Percentiles rank a stretch among this genome's conserved stretches.
Conservation (phyloP, 2,888 invertebrate genomes). For the Caenorhabditis drosophilae region DNA sequence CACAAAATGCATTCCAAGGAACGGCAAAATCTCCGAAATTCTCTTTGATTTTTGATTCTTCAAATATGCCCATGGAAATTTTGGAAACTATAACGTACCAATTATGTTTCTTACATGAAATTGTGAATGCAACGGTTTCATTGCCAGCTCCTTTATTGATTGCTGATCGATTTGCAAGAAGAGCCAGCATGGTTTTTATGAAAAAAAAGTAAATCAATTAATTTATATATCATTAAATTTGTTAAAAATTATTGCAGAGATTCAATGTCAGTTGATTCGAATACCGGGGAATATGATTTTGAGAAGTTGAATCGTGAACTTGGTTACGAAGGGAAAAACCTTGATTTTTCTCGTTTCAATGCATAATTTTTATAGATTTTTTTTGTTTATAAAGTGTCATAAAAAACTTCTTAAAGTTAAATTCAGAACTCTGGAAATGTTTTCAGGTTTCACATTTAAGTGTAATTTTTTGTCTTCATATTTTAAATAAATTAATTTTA, state of each 20-base stretch:
- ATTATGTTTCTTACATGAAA: slow-evolving; percentile 25
- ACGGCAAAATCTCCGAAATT: slow-evolving; percentile 33
- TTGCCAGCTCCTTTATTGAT: slow-evolving; percentile 30
- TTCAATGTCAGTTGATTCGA: background rate
- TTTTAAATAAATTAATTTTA: no score
- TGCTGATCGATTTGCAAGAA: slow-evolving; percentile 20
- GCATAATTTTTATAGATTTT: background rate
- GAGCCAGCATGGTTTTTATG: slow-evolving; percentile 21
- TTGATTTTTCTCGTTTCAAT: background rate
- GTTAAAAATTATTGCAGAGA: background rate
- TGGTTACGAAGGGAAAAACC: background rate
- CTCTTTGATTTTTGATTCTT: slow-evolving; percentile 14
- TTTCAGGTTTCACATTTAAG: no score
- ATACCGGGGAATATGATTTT: background rate
- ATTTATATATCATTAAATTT: background rate
- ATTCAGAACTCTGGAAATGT: no score
- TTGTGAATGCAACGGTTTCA: slow-evolving; percentile 20
- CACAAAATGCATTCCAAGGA: slow-evolving; percentile 33
- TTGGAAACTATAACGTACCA: slow-evolving; percentile 16
- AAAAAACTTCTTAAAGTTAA: no score
- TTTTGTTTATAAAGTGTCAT: no score
- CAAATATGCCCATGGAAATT: background rate
- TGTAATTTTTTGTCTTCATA: no score
- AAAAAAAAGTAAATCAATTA: slow-evolving; percentile 7
- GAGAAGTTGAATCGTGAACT: background rate